Conservation (phyloP, 1,140 invertebrate genomes). For the Heliconius nattereri region DNA sequence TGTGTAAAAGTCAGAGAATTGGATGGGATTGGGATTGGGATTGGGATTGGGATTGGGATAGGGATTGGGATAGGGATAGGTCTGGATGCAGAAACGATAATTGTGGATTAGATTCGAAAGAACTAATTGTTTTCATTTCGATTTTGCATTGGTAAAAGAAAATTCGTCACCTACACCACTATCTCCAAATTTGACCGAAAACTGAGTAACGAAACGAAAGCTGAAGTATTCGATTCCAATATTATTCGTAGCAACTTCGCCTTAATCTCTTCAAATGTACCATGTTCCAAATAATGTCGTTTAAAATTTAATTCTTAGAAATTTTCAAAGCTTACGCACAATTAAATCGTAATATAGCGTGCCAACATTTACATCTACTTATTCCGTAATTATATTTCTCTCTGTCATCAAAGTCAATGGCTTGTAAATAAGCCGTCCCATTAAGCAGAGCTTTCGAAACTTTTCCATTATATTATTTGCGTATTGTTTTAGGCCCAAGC, state of each 20-base stretch:
- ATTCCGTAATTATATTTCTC: conserved; percentile 50
- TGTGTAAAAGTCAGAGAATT: too few species aligned
- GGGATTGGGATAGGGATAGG: too few species aligned
- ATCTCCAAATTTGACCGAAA: too few species aligned
- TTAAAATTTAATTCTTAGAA: neutral
- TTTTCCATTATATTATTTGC: conserved; percentile 54
- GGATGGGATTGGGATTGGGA: too few species aligned
- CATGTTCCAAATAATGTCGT: neutral
- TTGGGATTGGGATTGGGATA: too few species aligned
- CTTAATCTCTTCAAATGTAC: neutral
- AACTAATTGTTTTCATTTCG: too few species aligned
- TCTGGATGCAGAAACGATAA: too few species aligned
- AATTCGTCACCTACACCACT: too few species aligned
- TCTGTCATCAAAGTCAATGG: conserved; percentile 61
- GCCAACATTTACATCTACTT: conserved; percentile 37
- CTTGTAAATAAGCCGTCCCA: conserved; percentile 52
- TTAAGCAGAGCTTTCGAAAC: conserved; percentile 50
- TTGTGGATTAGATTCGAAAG: too few species aligned
- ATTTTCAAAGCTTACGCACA: neutral
- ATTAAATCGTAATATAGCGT: conserved; percentile 16
- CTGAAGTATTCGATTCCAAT: too few species aligned
- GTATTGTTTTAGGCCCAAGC: conserved; percentile 36
- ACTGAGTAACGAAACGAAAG: too few species aligned
- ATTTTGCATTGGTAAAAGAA: too few species aligned
- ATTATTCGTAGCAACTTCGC: neutral